A percentile compares a stretch with the other conserved stretches of the same genome.
phyloP scores from a whole-genome alignment of 23 tunicate species.

The Halocynthia aurantium region DNA sequence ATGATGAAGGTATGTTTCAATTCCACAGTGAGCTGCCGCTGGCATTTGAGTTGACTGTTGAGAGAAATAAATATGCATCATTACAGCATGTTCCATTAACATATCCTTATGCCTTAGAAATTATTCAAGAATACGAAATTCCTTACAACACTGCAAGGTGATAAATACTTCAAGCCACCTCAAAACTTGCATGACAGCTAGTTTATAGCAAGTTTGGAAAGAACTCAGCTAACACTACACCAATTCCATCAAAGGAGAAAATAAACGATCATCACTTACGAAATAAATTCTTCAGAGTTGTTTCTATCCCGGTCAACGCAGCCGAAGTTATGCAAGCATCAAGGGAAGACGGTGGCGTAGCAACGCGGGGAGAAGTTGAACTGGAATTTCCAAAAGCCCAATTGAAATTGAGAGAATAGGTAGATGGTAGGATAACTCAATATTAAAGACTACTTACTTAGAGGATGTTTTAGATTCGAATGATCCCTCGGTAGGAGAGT shows the following conservation, averaged over 20 bases:
- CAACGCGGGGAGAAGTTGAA: constrained; percentile 68
- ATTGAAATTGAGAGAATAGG: too few relatives aligned
- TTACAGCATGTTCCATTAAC: not conserved
- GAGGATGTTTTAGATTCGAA: constrained; percentile 79
- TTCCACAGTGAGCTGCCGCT: constrained; percentile 34
- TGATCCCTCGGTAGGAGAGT: constrained; percentile 75
- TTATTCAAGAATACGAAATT: too few relatives aligned
- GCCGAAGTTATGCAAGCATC: constrained; percentile 30
- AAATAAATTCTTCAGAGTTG: constrained; percentile 69
- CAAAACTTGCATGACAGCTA: not conserved
- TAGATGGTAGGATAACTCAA: not conserved
- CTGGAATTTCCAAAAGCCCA: constrained; percentile 20
- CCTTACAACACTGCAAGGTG: too few relatives aligned
- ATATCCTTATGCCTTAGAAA: too few relatives aligned
- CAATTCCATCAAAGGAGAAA: not conserved
- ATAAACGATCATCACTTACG: constrained; percentile 37
- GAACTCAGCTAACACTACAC: not conserved
- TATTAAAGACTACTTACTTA: constrained; percentile 37
- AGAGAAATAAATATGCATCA: not conserved
- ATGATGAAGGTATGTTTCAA: not conserved
- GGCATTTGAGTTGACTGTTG: constrained; percentile 16
- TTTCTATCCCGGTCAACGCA: constrained; percentile 53
- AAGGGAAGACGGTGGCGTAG: constrained; percentile 55
- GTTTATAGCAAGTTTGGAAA: constrained; percentile 1
- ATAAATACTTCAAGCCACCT: too few relatives aligned